Percentiles rank a stretch among this genome's conserved stretches.
Evolutionary conservation across 2,797 vertebrate species (phyloP).

Genomic region (Myotis pilosus): DNA sequence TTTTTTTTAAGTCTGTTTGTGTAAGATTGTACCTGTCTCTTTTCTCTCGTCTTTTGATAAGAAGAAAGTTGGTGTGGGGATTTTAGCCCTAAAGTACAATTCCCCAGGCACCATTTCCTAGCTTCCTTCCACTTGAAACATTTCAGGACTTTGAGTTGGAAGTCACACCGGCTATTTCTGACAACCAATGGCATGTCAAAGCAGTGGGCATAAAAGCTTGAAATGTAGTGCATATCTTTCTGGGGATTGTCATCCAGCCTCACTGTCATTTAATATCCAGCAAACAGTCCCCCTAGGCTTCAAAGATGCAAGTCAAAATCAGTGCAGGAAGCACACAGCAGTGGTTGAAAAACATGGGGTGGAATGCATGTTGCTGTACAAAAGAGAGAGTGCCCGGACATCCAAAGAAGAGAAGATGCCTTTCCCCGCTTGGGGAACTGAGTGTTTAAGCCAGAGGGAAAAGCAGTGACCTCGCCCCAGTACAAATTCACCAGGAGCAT

Average conservation of each 20-base stretch:
- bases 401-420: background rate
- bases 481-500: background rate
- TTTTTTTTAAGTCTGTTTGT: background rate
- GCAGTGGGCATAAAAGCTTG: background rate
- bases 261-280: constrained; percentile 45
- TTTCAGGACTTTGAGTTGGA: constrained; percentile 47
- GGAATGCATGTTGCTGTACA: background rate
- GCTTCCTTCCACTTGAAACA: constrained; percentile 33
- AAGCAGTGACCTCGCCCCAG: background rate
- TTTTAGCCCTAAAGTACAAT: constrained; percentile 67
- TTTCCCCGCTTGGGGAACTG: constrained; percentile 11
- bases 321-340: background rate
- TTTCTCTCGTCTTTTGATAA: background rate
- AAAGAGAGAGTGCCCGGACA: constrained; percentile 8
- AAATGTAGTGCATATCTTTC: background rate
- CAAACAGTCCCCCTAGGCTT: background rate
- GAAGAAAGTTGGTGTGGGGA: background rate
- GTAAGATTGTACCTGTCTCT: constrained; percentile 29
- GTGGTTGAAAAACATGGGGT: background rate
- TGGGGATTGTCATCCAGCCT: constrained; percentile 48
- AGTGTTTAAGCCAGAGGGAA: background rate
- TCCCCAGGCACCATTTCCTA: background rate
- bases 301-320: constrained; percentile 41
- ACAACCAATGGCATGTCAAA: constrained; percentile 42
- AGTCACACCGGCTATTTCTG: constrained; percentile 37